Evolutionary conservation across 2,888 invertebrate species (phyloP), one percentile per base, ranked within the genome.

Genomic region (Coelopa pilipes): DNA sequence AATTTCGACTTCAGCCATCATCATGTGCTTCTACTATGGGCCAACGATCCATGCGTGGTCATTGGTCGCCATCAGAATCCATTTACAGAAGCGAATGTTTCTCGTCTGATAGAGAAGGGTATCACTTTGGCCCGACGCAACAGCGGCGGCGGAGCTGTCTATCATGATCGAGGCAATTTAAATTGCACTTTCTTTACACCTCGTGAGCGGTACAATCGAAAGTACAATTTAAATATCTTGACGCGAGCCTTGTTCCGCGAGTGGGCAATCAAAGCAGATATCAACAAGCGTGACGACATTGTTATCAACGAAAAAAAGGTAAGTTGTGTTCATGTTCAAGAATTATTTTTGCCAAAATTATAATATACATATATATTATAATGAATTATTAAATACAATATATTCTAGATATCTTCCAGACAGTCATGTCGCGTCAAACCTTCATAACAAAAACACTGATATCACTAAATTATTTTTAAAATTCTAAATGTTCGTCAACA

Each of bases 21-120:
- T 84, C 94, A 96, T 86, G 90, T 97, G 2, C 89, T 99, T 85
- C 90, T 98, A 87, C 89, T 99, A 73, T 99, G 98, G 97, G 91
- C 93, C 71, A 99, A 98, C 87, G 91, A 93, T 79, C 98, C 98
- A 0, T 94, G 96, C 85, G 95, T 99, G 71, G 98, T 99, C 7
- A 93, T 99, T 85, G 99, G 99, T 9, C 92, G 96, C 74, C 96
- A 98, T 87, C 99, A 99, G 87, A 99, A 99, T 88, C 97, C 98
- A 0, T 99, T 98, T 94, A 86, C 93, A 49, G 99, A 99, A 87
- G 93, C 95, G 1, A 94, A 98, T 86, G 88, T 96, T 2, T 90
- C 92, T 1, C 89, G 90, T 59, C 86, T 95, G 67, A 85, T 89
- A 76, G 91, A 92, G 67, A 89, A 90, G 59, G 92, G 92, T 17